phyloP scores from a whole-genome alignment of 2,113 vertebrate genomes.

The Xiphophorus hellerii region DNA sequence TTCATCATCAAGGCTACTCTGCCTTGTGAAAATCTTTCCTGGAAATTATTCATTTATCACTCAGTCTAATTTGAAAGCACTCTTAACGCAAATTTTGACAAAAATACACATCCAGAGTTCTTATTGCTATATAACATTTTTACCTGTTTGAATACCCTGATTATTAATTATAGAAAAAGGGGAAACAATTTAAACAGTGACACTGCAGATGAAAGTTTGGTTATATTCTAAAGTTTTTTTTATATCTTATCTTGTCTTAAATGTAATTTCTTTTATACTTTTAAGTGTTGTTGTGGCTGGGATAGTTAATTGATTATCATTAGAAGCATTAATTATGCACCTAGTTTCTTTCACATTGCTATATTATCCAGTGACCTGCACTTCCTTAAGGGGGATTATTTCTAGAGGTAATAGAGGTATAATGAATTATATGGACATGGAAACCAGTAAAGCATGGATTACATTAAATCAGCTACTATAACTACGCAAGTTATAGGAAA shows the following conservation, averaged over 20 bases:
- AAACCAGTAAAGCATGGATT: slow-evolving; percentile 11
- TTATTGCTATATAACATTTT: too few species aligned
- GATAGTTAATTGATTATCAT: neutral
- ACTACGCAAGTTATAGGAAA: slow-evolving; percentile 66
- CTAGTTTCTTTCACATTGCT: slow-evolving; percentile 9
- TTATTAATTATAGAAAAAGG: neutral
- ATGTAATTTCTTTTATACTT: neutral
- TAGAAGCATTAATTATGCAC: neutral
- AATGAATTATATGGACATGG: slow-evolving; percentile 40
- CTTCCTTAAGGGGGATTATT: slow-evolving; percentile 25
- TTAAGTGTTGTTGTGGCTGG: neutral
- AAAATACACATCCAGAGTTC: too few species aligned
- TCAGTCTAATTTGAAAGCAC: too few species aligned
- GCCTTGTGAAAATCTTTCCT: too few species aligned
- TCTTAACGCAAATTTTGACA: too few species aligned
- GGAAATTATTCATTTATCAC: too few species aligned
- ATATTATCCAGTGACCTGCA: slow-evolving; percentile 20
- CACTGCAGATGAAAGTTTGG: too few species aligned
- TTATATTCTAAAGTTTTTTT: neutral
- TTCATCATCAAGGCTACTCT: too few species aligned
- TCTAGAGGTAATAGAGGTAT: slow-evolving; percentile 27
- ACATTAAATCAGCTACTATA: slow-evolving; percentile 51
- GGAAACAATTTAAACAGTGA: neutral
- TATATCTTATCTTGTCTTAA: neutral
- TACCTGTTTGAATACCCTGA: too few species aligned